Evolutionary conservation across 2,888 invertebrate species (phyloP).

Genomic region (Plusia festucae): DNA sequence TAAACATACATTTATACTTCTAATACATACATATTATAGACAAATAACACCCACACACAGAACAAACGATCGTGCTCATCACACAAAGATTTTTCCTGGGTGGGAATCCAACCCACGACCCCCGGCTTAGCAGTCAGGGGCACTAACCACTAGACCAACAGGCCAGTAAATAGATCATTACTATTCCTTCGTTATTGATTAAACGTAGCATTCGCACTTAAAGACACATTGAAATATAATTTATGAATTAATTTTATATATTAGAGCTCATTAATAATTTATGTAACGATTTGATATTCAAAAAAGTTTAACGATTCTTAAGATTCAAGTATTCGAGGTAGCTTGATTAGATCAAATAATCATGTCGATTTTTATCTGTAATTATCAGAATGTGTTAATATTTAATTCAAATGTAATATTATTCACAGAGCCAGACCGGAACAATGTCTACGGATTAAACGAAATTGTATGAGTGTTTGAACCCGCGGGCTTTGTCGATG

Average conservation of each 20-base stretch:
- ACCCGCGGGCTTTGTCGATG: not conserved
- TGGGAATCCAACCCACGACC: too few species aligned
- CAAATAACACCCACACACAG: too few species aligned
- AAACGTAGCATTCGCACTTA: not conserved
- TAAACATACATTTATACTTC: too few species aligned
- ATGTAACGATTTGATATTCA: not conserved
- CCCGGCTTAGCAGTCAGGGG: too few species aligned
- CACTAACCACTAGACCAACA: too few species aligned
- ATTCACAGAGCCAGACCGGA: conserved; percentile 1
- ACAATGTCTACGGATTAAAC: not conserved
- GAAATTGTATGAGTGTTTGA: not conserved
- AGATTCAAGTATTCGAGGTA: not conserved
- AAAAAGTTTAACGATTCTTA: not conserved
- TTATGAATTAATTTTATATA: not conserved
- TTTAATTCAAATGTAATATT: not conserved
- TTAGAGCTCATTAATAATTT: not conserved
- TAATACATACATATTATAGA: too few species aligned
- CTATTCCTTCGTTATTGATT: not conserved
- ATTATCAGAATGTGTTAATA: not conserved
- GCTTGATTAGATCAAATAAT: not conserved
- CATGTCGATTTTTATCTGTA: not conserved
- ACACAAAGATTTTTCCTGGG: too few species aligned
- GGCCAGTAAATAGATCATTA: too few species aligned
- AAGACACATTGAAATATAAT: not conserved
- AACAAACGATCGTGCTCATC: too few species aligned